phyloP scores from a whole-genome alignment of 2,888 invertebrate species.

The Patella ulyssiponensis region DNA sequence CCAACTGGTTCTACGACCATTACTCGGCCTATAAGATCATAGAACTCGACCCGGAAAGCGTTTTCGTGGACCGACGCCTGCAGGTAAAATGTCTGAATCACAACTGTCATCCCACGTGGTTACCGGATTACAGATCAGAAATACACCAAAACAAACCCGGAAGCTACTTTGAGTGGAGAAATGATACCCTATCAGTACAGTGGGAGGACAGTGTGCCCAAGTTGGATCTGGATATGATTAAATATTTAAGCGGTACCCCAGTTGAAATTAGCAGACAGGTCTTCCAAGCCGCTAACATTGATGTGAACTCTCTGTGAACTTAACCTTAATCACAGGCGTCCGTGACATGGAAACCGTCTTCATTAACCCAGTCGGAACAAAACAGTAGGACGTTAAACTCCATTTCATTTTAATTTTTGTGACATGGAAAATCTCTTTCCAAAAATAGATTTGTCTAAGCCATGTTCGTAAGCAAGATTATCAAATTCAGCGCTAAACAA shows the following conservation, averaged over 20 bases:
- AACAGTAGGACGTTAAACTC: no score
- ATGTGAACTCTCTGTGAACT: constrained; percentile 14
- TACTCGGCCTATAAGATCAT: constrained; percentile 32
- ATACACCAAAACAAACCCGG: constrained; percentile 31
- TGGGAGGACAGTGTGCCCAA: constrained; percentile 35
- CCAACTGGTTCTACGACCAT: constrained; percentile 28
- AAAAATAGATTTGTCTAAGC: no score
- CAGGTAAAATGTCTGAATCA: constrained; percentile 39
- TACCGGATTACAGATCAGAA: constrained; percentile 28
- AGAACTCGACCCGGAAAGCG: constrained; percentile 24
- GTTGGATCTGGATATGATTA: constrained; percentile 30
- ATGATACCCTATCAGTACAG: constrained; percentile 30
- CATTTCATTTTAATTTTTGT: no score
- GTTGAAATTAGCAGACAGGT: constrained; percentile 28
- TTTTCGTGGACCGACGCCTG: constrained; percentile 20
- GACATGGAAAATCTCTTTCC: no score
- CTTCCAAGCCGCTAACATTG: constrained; percentile 20
- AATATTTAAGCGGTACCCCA: constrained; percentile 28
- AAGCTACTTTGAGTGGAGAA: constrained; percentile 25
- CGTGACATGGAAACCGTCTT: no score
- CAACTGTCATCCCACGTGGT: constrained; percentile 39
- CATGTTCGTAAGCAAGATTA: no score
- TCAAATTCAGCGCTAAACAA: no score
- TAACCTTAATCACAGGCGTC: not conserved
- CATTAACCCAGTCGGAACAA: no score